A percentile compares a stretch with the other conserved stretches of the same genome.
These are phyloP conservation scores for Dendrocopos noguchii DNA, from an alignment of 2,113 vertebrate species.

Conservation along the genomic window DNA sequence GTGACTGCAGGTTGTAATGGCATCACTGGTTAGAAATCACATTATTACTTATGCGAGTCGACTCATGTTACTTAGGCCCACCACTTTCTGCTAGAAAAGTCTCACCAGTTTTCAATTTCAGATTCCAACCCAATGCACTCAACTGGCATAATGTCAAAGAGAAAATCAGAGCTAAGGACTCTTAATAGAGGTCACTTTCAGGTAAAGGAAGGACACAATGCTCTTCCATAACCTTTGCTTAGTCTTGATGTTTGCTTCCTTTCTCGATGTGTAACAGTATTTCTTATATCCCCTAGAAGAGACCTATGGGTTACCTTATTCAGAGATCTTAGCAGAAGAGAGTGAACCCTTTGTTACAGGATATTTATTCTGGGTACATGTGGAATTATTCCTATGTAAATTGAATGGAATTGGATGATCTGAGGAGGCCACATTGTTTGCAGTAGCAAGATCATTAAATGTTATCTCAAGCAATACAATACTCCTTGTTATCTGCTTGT, in stretches of 20 bases:
- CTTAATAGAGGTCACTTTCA: neutral
- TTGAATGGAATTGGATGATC: neutral
- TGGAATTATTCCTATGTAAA: neutral
- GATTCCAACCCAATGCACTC: neutral
- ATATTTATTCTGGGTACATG: neutral
- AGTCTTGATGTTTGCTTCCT: neutral
- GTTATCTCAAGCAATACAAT: neutral
- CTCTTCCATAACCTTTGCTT: neutral
- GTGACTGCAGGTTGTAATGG: neutral
- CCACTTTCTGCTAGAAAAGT: neutral
- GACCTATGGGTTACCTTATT: neutral
- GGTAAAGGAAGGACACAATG: neutral
- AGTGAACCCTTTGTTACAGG: neutral
- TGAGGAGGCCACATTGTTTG: neutral
- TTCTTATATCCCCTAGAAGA: neutral
- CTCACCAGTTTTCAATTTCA: constrained; percentile 26
- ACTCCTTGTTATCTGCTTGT: neutral
- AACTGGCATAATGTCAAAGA: neutral
- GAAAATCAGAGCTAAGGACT: neutral
- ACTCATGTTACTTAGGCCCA: neutral
- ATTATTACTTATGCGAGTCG: fast-evolving
- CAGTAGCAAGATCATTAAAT: neutral
- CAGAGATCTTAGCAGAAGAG: neutral
- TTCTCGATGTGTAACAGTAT: neutral
- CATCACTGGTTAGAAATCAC: neutral